Conservation (phyloP, 2,888 invertebrate genomes). For the Bombylius major region DNA sequence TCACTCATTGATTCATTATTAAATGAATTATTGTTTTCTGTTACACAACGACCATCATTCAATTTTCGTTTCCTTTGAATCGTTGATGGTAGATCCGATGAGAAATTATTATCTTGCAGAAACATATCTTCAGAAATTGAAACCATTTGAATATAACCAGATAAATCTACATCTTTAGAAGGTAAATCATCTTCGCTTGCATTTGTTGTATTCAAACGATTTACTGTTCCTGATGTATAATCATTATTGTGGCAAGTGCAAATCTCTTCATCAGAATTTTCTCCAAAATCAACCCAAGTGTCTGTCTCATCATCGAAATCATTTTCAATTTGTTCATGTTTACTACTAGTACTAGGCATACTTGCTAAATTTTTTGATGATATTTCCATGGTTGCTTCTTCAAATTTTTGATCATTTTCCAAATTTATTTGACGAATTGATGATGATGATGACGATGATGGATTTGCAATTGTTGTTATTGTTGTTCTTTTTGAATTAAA, state of each 20-base stretch:
- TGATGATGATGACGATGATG: neutral
- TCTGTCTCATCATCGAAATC: conserved; percentile 27
- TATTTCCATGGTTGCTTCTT: neutral
- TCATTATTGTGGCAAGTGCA: conserved; percentile 34
- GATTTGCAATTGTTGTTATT: neutral
- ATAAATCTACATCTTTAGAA: conserved; percentile 26
- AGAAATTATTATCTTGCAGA: conserved; percentile 15
- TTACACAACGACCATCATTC: conserved; percentile 25
- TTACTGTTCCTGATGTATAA: conserved; percentile 13
- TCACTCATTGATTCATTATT: conserved; percentile 19
- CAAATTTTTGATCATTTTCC: neutral
- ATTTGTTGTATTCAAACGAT: neutral
- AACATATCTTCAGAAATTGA: conserved; percentile 24
- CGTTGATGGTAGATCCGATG: conserved; percentile 14
- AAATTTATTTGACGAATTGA: neutral
- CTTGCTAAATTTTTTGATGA: neutral
- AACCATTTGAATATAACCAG: conserved; percentile 25
- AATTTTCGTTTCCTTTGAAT: conserved; percentile 34
- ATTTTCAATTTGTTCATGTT: conserved; percentile 13
- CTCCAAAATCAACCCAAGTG: conserved; percentile 35
- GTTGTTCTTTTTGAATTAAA: neutral
- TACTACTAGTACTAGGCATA: neutral
- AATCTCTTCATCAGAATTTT: conserved; percentile 34
- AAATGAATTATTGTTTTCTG: conserved; percentile 9
- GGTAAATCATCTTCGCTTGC: conserved; percentile 16